phyloP scores from a whole-genome alignment of 2,888 invertebrate species.

The Drosophila nigricruria region DNA sequence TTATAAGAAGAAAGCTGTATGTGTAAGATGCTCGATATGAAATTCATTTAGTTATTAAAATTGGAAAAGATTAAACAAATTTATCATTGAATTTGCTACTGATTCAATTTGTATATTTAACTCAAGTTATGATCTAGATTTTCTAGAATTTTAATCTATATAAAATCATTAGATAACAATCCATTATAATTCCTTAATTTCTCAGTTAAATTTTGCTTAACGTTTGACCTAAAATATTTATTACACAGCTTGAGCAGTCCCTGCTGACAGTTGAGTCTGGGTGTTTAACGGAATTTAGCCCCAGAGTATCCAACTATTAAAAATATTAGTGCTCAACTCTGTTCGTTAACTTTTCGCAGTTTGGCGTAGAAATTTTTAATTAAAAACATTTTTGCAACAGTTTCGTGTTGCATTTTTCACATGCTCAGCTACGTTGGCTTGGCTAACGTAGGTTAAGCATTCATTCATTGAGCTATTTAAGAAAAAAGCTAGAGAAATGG shows the following conservation, averaged over 20 bases:
- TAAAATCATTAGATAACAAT: too few species aligned
- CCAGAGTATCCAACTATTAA: constrained; percentile 24
- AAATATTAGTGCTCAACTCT: constrained; percentile 21
- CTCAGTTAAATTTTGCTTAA: neutral
- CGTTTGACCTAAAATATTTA: neutral
- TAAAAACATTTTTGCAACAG: constrained; percentile 43
- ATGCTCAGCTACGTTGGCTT: neutral
- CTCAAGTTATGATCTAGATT: too few species aligned
- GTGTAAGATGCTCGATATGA: too few species aligned
- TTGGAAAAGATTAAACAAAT: too few species aligned
- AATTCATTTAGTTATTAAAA: too few species aligned
- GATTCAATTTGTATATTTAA: too few species aligned
- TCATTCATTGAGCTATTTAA: constrained; percentile 20
- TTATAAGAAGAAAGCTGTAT: too few species aligned
- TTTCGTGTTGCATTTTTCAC: constrained; percentile 25
- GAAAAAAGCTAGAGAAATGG: constrained; percentile 25
- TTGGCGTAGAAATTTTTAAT: constrained; percentile 42
- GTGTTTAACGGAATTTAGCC: neutral
- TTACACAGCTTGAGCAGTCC: neutral
- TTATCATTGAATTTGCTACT: too few species aligned
- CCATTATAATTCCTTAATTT: too few species aligned
- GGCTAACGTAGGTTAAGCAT: neutral
- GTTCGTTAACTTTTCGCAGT: constrained; percentile 10
- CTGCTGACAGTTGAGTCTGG: neutral
- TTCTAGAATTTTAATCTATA: too few species aligned